These are phyloP conservation scores for Coenobita brevimanus DNA, from an alignment of 1,140 invertebrate genomes.

Conservation along the genomic window DNA sequence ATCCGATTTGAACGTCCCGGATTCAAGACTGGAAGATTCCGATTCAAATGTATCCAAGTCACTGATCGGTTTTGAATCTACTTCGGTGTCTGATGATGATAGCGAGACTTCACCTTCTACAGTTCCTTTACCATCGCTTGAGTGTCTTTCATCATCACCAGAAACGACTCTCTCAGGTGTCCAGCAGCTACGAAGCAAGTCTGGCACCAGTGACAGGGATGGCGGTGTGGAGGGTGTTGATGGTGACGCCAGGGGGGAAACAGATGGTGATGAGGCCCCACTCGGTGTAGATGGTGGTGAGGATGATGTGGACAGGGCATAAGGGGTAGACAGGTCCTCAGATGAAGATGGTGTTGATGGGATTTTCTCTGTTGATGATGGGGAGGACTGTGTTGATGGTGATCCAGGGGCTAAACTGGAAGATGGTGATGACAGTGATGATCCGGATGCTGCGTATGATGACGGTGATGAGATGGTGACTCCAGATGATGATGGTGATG, in stretches of 20 bases:
- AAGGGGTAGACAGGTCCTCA: no score
- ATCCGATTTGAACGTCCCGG: no score
- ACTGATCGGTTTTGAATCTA: not conserved
- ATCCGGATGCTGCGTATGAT: not conserved
- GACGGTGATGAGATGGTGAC: no score
- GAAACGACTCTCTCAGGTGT: no score
- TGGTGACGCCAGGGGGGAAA: not conserved
- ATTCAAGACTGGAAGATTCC: no score
- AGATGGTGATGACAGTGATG: slow-evolving; percentile 12
- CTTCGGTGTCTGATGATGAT: not conserved
- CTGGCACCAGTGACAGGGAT: not conserved
- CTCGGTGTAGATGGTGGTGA: not conserved
- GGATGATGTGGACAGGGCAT: not conserved
- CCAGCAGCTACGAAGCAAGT: slow-evolving; percentile 10
- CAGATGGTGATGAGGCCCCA: not conserved
- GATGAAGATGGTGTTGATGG: no score
- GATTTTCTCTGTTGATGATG: no score
- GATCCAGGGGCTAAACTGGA: not conserved
- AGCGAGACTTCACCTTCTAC: not conserved
- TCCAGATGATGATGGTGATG: no score
- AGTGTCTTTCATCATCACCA: not conserved
- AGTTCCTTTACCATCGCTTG: no score
- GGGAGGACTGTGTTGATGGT: not conserved
- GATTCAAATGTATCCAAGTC: not conserved
- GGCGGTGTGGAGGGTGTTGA: slow-evolving; percentile 11